Evolutionary conservation across 2,797 vertebrate genomes (phyloP).

Genomic region (Microctenopoma lineatum): DNA sequence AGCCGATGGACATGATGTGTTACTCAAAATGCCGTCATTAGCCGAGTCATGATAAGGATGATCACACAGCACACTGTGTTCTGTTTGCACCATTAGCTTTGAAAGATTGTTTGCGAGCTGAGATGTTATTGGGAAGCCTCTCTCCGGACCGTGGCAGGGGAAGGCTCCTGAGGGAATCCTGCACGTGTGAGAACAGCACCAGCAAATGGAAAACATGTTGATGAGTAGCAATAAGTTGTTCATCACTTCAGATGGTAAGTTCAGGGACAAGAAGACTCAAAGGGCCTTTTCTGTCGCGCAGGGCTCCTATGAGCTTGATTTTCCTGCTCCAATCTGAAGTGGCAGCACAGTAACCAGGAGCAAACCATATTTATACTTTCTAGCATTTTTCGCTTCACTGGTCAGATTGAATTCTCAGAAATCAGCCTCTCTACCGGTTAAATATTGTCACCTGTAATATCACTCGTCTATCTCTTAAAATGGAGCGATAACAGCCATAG

Average conservation of each 20-base stretch:
- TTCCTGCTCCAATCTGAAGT: conserved; percentile 22
- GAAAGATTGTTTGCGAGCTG: conserved; percentile 31
- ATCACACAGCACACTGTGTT: conserved; percentile 6
- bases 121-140: conserved; percentile 14
- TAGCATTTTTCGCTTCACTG: conserved; percentile 28
- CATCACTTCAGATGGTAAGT: conserved; percentile 21
- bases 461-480: neutral
- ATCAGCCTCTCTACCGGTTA: conserved; percentile 14
- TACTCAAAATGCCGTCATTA: conserved; percentile 59
- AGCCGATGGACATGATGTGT: conserved; percentile 45
- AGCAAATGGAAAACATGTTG: conserved; percentile 43
- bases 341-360: conserved; percentile 15
- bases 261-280: conserved; percentile 28
- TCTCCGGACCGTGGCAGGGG: conserved; percentile 8
- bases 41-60: conserved; percentile 39
- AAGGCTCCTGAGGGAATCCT: conserved; percentile 20
- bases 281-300: conserved; percentile 8
- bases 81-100: conserved; percentile 48
- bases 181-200: conserved; percentile 11
- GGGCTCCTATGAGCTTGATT: conserved; percentile 18
- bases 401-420: conserved; percentile 21
- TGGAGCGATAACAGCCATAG: neutral
- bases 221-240: conserved; percentile 25
- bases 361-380: conserved; percentile 9
- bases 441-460: neutral